phyloP scores from a whole-genome alignment of 2,797 vertebrate species.

The Poeciliopsis presidionis region DNA sequence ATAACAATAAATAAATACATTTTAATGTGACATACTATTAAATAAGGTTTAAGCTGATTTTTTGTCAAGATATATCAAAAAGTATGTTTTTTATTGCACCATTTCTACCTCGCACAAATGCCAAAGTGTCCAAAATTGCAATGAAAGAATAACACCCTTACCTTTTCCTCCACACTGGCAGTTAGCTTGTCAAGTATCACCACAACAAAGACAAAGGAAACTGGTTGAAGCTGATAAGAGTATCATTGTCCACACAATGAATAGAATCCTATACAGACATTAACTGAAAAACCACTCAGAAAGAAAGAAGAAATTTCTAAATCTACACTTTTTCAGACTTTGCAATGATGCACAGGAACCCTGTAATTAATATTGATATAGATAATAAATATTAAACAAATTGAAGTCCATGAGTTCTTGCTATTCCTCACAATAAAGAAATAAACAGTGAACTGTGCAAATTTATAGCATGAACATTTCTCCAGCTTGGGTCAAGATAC shows the following conservation, averaged over 20 bases:
- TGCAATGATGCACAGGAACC: not conserved
- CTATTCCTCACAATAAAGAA: constrained; percentile 7
- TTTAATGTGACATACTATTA: not conserved
- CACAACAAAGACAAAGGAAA: not conserved
- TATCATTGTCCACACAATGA: not conserved
- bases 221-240: not conserved
- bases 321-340: not conserved
- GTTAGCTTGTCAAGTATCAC: not conserved
- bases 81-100: not conserved
- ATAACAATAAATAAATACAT: not conserved
- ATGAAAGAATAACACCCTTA: not conserved
- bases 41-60: not conserved
- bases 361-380: not conserved
- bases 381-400: not conserved
- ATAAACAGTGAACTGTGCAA: constrained; percentile 10
- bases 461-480: not conserved
- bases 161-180: no score
- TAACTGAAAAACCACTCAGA: not conserved
- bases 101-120: not conserved
- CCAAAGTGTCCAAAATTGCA: not conserved
- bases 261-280: not conserved
- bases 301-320: not conserved
- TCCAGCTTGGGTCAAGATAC: constrained; percentile 32
- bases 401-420: not conserved
- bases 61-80: not conserved